Conservation (phyloP, 2,797 vertebrate genomes). For the Coregonus sp. region DNA sequence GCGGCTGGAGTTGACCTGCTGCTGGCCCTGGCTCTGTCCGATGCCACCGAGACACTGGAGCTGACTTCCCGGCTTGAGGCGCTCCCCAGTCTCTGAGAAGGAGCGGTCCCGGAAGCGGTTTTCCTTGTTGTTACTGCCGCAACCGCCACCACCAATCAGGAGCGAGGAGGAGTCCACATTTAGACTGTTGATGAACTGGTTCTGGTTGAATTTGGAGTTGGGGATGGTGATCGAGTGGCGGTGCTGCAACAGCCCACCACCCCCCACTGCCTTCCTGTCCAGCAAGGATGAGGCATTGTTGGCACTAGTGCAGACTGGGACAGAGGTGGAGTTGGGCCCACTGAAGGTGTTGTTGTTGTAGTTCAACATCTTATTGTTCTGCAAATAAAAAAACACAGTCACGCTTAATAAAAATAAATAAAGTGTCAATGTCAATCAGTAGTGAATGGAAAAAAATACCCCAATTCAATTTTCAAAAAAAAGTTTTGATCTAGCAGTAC, state of each 20-base stretch:
- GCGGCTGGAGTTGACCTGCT: constrained; percentile 81
- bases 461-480: background rate
- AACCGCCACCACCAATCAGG: constrained; percentile 57
- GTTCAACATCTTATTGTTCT: constrained; percentile 84
- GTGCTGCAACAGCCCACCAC: constrained; percentile 72
- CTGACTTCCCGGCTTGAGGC: constrained; percentile 66
- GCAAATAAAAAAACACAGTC: constrained; percentile 27
- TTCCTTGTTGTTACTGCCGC: constrained; percentile 72
- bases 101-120: constrained; percentile 83
- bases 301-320: constrained; percentile 43
- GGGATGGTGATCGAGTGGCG: constrained; percentile 81
- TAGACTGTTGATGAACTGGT: constrained; percentile 79
- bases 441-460: background rate
- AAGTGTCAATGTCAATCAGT: background rate
- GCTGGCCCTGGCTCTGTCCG: constrained; percentile 47
- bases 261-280: constrained; percentile 85
- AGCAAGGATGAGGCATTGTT: constrained; percentile 72
- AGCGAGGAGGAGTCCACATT: constrained; percentile 68
- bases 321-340: constrained; percentile 56
- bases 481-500: background rate
- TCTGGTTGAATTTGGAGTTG: constrained; percentile 80
- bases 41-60: constrained; percentile 36
- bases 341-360: constrained; percentile 65
- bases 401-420: background rate
- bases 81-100: constrained; percentile 82